Evolutionary conservation across 1,140 invertebrate genomes (phyloP), one percentile per base, ranked within the genome.

Genomic region (Marisa cornuarietis): DNA sequence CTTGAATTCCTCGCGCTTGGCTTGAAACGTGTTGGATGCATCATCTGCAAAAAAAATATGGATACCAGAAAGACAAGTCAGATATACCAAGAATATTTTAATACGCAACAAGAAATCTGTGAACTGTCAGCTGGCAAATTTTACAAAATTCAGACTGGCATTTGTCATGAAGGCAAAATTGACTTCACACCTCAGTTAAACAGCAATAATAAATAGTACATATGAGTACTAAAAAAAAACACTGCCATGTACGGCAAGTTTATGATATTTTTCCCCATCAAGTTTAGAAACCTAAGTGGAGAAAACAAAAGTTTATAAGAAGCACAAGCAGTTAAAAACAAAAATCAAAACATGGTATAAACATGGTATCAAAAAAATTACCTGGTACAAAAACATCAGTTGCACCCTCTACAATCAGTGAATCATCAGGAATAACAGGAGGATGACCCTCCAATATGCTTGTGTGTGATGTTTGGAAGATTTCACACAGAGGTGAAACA

Each of bases 401-500:
- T 18, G 77, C 65, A 5, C 84, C 85, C 62, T 83, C 78, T 10
- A 84, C 81, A 54, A 84, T 78, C 24, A 79, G 51, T 20, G 76
- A 71, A 22, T 87, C 84, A 5, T 88, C 85, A 26, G 83, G 79
- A 14, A 84, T 82, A 18, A 79, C 65, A 16, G 75, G 42, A 9
- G 83, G 82, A 24, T 71, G 71, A 11, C 81, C 63, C 11, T 79
- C 80, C 58, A 83, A 73, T 7, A 88, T 71, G 18, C 74, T 75
- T 16, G 83, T 81, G 20, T 84, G 79, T 5, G 87, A 86, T 26
- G 83, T 82, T 73, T 86, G 85, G 26, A 88, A 78, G 3, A 88
- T 76, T 74, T 88, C 87, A 82, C 81, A 84, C 62, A 88, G 74
- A n/a, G 85, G 62, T 11, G 87, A 88, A 13, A 81, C 79, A 65